Evolutionary conservation across 1,140 invertebrate species (phyloP), one percentile per base, ranked within the genome.

Genomic region (Palaemon carinicauda): DNA sequence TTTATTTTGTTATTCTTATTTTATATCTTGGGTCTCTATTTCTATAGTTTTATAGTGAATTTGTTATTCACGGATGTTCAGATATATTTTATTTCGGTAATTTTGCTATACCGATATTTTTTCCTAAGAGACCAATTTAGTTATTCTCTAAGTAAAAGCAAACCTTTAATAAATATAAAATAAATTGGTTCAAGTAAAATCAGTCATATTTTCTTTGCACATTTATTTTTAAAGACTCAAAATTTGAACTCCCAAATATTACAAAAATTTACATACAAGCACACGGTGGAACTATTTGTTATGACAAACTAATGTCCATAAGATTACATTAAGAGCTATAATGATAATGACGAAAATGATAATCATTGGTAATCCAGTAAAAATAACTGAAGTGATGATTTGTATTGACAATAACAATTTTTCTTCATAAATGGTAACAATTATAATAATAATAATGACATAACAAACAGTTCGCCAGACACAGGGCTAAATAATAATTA

Each of bases 161-260:
- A n/a, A n/a, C n/a, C n/a, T n/a, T n/a, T n/a, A n/a, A n/a, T n/a
- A n/a, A n/a, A n/a, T n/a, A n/a, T n/a, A n/a, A n/a, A n/a, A n/a
- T n/a, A n/a, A 41, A 12, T 3, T 3, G 41, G 41, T 41, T 41
- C 15, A 69, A 86, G 73, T 14, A 19, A 79, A 71, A 80, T 10
- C 54, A n/a, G 9, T 27, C 52, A 24, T 71, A n/a, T 27, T 80
- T 86, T 80, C 50, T 86, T 86, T 86, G 84, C 84, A 86, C 84
- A 86, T 86, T 86, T 86, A 86, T 86, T 86, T 86, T 73, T 41
- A 41, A 86, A 86, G 84, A 86, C 84, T 86, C 84, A 86, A 86
- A 86, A 86, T 86, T 86, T 86, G 84, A 86, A 86, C 84, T 86
- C 84, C 84, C 84, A 86, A 86, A 86, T 86, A 86, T 86, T 86